Evolutionary conservation across 2,797 vertebrate species (phyloP).

Genomic region (Ctenochaetus hawaiiensis): DNA sequence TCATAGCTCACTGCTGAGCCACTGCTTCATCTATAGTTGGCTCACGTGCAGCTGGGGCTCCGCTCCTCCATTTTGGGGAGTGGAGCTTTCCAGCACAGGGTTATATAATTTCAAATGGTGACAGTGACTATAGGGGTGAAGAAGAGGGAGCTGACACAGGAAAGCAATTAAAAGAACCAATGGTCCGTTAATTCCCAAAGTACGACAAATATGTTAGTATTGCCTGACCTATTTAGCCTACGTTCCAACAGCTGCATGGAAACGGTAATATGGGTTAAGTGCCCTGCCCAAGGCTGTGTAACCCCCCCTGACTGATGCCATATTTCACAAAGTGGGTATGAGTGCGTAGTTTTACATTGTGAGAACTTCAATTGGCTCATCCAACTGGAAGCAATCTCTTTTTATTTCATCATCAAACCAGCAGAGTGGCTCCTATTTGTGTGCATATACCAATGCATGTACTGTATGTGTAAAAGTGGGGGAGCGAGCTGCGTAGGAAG

Average conservation of each 20-base stretch:
- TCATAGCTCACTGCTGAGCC: slow-evolving; percentile 69
- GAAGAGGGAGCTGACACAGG: slow-evolving; percentile 29
- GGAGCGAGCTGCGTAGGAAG: slow-evolving; percentile 23
- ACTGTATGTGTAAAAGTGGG: slow-evolving; percentile 19
- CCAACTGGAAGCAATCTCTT: slow-evolving; percentile 57
- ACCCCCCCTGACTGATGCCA: slow-evolving; percentile 31
- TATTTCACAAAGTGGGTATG: slow-evolving; percentile 59
- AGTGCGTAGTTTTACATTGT: slow-evolving; percentile 54
- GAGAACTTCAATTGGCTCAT: slow-evolving; percentile 54
- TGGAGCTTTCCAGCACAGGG: slow-evolving; percentile 62
- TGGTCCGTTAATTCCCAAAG: slow-evolving; percentile 37
- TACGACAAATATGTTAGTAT: slow-evolving; percentile 43
- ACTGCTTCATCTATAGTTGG: slow-evolving; percentile 77
- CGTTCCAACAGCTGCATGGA: slow-evolving; percentile 48
- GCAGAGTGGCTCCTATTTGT: slow-evolving; percentile 45
- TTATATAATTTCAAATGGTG: slow-evolving; percentile 71
- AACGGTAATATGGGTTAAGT: slow-evolving; percentile 72
- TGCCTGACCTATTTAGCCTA: slow-evolving; percentile 68
- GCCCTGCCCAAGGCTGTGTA: slow-evolving; percentile 43
- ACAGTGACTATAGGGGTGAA: slow-evolving; percentile 54
- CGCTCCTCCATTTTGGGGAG: slow-evolving; percentile 79
- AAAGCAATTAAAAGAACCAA: slow-evolving; percentile 61
- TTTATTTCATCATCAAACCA: slow-evolving; percentile 59
- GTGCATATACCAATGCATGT: slow-evolving; percentile 16
- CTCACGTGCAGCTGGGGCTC: slow-evolving; percentile 74